Base-by-base conservation (phyloP, 2,888 invertebrate species). In the Idaea biselata region DNA sequence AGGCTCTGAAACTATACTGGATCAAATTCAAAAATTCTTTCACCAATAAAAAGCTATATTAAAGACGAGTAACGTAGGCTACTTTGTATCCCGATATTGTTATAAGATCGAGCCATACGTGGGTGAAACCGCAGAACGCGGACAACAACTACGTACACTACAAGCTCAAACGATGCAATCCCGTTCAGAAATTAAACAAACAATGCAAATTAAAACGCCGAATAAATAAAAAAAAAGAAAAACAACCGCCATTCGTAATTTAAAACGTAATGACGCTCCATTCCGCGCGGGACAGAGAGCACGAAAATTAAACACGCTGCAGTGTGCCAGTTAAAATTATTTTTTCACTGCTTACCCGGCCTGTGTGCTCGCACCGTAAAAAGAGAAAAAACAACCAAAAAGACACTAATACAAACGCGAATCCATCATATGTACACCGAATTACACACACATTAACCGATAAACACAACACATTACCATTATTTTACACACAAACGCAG, bases 271-370 rank as follows among this genome's bases (percentile, higher is more conserved):
- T 91, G 91, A 89, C 90, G 89, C 89, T 88, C 88, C 89, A 88
- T 91, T 90, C 86, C 83, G 84, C 82, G 81, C 86, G 81, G 89
- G 87, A 88, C 88, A 86, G 88, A 88, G 85, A 88, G 87, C 89
- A 86, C 90, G 89, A 91, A 91, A 91, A 91, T 91, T 91, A 90
- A 91, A 91, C 91, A 87, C 84, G 83, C 80, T 87, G 84, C 86
- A 85, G 84, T 89, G 90, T 89, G 89, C 90, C 91, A 89, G 90
- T 91, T 91, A 86, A 91, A 89, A 91, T 89, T 90, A 91, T 91
- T 91, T 92, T 91, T 91, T 90, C 88, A 84, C 85, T 84, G 81
- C 83, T 83, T 81, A 82, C 89, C 79, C 79, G 82, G 79, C 81
- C 44, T 88, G 86, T 89, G 87, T 86, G 87, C 79, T 81, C 80